Conservation (phyloP, 1,140 invertebrate species). For the Xylocopa sonorina region DNA sequence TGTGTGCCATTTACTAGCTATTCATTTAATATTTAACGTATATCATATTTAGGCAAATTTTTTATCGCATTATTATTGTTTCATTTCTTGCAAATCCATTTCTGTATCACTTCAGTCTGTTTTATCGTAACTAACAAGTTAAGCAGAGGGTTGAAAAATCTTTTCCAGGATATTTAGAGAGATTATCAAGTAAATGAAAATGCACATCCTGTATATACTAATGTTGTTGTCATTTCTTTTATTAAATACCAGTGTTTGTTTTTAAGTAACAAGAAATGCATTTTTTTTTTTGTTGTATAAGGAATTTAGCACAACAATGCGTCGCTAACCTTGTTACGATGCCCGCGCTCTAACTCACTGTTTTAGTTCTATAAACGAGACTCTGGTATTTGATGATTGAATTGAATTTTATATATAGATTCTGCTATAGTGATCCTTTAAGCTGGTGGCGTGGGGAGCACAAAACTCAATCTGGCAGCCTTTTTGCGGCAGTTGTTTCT, state of each 20-base stretch:
- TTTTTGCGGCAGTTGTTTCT: conserved; percentile 14
- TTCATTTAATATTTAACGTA: neutral
- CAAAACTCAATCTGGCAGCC: conserved; percentile 30
- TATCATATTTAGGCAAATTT: neutral
- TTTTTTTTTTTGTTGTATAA: neutral
- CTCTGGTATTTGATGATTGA: conserved; percentile 21
- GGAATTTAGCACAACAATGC: neutral
- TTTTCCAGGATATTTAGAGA: conserved; percentile 19
- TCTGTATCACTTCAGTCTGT: neutral
- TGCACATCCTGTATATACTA: too few species aligned
- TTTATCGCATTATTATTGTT: neutral
- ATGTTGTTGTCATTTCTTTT: conserved; percentile 17
- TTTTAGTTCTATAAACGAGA: neutral
- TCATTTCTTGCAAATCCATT: neutral
- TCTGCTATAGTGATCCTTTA: conserved; percentile 29
- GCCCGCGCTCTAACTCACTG: neutral
- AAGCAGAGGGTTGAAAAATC: conserved; percentile 1
- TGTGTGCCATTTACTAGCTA: too few species aligned
- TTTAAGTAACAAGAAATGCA: neutral
- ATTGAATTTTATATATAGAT: conserved; percentile 38
- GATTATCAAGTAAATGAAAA: neutral
- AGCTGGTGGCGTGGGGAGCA: conserved; percentile 59
- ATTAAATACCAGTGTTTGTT: conserved; percentile 30
- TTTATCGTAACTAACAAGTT: neutral
- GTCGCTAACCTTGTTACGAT: neutral